Evolutionary conservation across 2,797 vertebrate genomes (phyloP), one percentile per base, ranked within the genome.

Genomic region (Thalassophryne amazonica): DNA sequence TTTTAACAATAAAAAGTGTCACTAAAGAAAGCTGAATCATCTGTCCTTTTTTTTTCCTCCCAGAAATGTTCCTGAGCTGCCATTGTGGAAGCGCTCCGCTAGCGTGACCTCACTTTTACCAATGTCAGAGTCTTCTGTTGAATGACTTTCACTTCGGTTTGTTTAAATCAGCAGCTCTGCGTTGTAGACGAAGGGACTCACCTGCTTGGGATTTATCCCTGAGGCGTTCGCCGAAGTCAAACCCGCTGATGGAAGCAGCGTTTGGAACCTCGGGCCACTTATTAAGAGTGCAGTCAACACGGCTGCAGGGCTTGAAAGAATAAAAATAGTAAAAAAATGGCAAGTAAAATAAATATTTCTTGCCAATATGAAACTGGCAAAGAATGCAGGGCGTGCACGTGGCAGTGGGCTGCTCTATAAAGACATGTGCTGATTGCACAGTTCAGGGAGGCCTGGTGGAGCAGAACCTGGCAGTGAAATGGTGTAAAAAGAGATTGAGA

Each of bases 371-470:
- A 83, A 86, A 81, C 57, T 81, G 80, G 69, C 72, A 76, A 76
- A 86, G 72, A 84, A 74, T 50, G 52, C 77, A 56, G 60, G 50
- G 51, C 69, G 69, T 65, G 58, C 70, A 70, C 24, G 55, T 71
- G 56, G 70, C 74, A 64, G 48, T 61, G 76, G 78, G 71, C 78
- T 69, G 39, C 69, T 82, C 69, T 78, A 85, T 84, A 82, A 89
- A 91, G 88, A 89, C 86, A 90, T 90, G 84, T 91, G 89, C 89
- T 88, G 88, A 89, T 88, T 81, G 84, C 85, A 88, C 88, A 81
- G 81, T 88, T 86, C 80, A 69, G 68, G 79, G 78, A 84, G 82
- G 79, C 78, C 78, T 80, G 70, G 61, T 80, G 48, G 49, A 74
- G 63, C 65, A 60, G 62, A 79, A 68, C 57, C 83, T 86, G 84